Conservation (phyloP, 2,888 invertebrate genomes). For the Thera britannica region DNA sequence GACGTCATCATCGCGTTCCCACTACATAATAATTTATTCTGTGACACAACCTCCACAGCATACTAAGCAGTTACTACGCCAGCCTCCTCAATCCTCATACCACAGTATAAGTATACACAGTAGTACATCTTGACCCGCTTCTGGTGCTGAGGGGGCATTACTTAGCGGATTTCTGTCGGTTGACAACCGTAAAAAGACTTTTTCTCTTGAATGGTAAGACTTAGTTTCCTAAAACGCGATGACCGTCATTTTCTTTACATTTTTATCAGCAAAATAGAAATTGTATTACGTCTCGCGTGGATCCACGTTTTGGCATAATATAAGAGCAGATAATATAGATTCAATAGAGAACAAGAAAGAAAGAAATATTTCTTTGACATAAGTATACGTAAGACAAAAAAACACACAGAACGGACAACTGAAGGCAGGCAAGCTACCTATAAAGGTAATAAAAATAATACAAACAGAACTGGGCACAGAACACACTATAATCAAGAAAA, state of each 20-base stretch:
- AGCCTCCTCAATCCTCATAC: background rate
- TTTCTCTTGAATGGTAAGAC: slow-evolving; percentile 39
- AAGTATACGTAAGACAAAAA: no score
- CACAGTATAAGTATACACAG: slow-evolving; percentile 31
- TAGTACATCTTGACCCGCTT: slow-evolving; percentile 73
- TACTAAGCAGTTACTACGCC: background rate
- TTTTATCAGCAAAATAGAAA: background rate
- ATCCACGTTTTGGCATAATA: no score
- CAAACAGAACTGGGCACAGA: no score
- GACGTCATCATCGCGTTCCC: background rate
- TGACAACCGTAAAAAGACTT: slow-evolving; percentile 62
- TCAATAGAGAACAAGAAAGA: no score
- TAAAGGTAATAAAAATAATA: no score
- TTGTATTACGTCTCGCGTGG: no score
- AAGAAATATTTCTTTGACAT: no score
- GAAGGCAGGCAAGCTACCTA: no score
- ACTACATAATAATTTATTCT: background rate
- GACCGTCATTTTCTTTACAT: background rate
- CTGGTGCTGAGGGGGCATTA: slow-evolving; percentile 61
- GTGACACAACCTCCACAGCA: slow-evolving; percentile 3
- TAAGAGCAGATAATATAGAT: no score
- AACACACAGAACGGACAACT: no score
- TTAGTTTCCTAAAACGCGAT: background rate
- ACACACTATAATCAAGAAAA: no score
- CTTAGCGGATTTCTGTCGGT: slow-evolving; percentile 67